Evolutionary conservation across 2,113 vertebrate genomes (phyloP).

Genomic region (Gobius niger): DNA sequence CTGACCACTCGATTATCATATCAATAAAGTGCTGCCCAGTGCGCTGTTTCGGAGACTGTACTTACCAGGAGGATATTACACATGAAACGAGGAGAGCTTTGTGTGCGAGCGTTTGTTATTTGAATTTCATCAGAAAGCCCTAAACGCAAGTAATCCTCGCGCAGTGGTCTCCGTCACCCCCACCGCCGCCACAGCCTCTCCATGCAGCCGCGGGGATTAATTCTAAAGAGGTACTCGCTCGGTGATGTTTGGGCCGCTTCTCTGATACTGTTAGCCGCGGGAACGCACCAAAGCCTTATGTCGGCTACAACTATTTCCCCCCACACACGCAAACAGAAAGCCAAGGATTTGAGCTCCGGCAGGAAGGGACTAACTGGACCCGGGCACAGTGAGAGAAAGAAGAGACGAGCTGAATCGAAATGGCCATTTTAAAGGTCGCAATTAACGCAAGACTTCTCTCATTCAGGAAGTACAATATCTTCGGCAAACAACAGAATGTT

Average conservation of each 20-base stretch:
- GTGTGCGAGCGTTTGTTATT: conserved; percentile 56
- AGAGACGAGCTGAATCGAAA: too few relatives aligned
- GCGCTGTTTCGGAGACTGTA: conserved; percentile 29
- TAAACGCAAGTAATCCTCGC: conserved; percentile 69
- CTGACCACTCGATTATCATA: conserved; percentile 66
- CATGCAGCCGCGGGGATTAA: conserved; percentile 51
- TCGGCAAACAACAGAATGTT: too few relatives aligned
- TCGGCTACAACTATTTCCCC: conserved; percentile 44
- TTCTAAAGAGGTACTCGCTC: conserved; percentile 66
- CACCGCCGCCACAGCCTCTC: background rate
- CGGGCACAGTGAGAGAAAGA: conserved; percentile 12
- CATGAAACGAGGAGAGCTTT: conserved; percentile 52
- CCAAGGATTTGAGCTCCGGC: conserved; percentile 40
- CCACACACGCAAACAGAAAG: conserved; percentile 29
- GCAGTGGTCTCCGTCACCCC: conserved; percentile 44
- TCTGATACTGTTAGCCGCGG: conserved; percentile 59
- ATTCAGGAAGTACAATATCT: too few relatives aligned
- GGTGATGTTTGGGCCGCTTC: conserved; percentile 60
- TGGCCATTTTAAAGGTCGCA: too few relatives aligned
- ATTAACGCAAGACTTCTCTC: too few relatives aligned
- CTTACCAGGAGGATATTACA: conserved; percentile 31
- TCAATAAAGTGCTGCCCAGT: conserved; percentile 65
- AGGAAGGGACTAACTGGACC: conserved; percentile 63
- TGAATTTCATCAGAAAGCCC: conserved; percentile 63
- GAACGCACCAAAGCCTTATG: conserved; percentile 38